These are phyloP conservation scores for Lanistes nyassanus DNA, from an alignment of 1,140 invertebrate genomes.

Conservation along the genomic window DNA sequence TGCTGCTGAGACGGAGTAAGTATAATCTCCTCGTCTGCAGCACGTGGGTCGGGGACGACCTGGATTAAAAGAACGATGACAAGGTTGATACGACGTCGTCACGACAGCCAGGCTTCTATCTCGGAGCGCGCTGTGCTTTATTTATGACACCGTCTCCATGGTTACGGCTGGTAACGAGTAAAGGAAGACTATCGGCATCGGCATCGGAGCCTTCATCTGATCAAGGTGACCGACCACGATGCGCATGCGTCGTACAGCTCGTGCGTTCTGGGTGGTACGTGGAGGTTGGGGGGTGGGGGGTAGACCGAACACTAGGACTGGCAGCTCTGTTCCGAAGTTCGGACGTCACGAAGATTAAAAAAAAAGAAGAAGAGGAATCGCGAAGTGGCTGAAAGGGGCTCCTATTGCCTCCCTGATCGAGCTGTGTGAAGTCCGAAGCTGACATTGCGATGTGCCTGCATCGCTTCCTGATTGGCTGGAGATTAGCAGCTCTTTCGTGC, in stretches of 20 bases:
- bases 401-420: not conserved
- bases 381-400: not conserved
- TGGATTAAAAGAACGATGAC: not conserved
- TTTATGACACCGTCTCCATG: not conserved
- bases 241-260: not conserved
- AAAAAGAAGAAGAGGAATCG: too few relatives aligned
- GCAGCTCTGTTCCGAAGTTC: not conserved
- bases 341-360: not conserved
- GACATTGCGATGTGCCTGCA: too few relatives aligned
- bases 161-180: slow-evolving; percentile 4
- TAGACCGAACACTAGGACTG: not conserved
- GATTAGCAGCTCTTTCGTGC: too few relatives aligned
- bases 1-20: not conserved
- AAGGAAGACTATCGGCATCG: slow-evolving; percentile 5
- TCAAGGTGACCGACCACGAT: too few relatives aligned
- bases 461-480: too few relatives aligned
- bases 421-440: too few relatives aligned
- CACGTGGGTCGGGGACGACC: not conserved
- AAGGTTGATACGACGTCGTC: not conserved
- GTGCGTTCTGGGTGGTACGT: not conserved
- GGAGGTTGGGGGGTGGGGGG: not conserved
- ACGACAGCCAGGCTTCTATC: not conserved
- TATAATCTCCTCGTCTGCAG: not conserved
- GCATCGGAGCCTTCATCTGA: slow-evolving; percentile 8
- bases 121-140: not conserved